Evolutionary conservation across 1,140 invertebrate genomes (phyloP).

Genomic region (Trichonephila clavipes): DNA sequence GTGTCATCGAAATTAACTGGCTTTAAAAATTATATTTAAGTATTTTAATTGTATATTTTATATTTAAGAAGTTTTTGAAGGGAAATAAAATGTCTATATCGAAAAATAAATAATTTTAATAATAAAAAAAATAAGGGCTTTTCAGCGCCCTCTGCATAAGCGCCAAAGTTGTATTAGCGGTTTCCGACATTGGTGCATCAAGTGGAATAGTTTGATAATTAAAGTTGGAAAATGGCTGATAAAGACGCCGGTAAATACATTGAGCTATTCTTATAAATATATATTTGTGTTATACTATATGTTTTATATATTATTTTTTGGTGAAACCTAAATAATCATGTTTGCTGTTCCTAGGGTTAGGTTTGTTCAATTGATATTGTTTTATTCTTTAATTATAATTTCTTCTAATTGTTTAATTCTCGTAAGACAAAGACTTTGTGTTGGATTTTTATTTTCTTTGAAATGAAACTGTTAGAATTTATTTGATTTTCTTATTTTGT

Average conservation of each 20-base stretch:
- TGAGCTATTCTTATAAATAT: not conserved
- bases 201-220: not conserved
- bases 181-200: not conserved
- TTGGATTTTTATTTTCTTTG: too few relatives aligned
- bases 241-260: slow-evolving; percentile 71
- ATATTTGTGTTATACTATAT: too few relatives aligned
- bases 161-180: slow-evolving; percentile 63
- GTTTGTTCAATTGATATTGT: too few relatives aligned
- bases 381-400: too few relatives aligned
- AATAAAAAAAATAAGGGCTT: not conserved
- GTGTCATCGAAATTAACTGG: not conserved
- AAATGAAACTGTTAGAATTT: too few relatives aligned
- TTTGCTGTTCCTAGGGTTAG: too few relatives aligned
- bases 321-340: too few relatives aligned
- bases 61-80: not conserved
- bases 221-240: slow-evolving; percentile 63
- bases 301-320: too few relatives aligned
- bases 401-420: too few relatives aligned
- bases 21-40: not conserved
- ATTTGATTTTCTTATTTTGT: too few relatives aligned
- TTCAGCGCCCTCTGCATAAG: slow-evolving; percentile 64
- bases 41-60: not conserved
- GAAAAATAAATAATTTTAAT: not conserved
- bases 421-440: too few relatives aligned
- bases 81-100: not conserved